A percentile compares a stretch with the other conserved stretches of the same genome.
These are phyloP conservation scores for Philotrypesis tridentata DNA, from an alignment of 1,140 invertebrate genomes.

Conservation along the genomic window DNA sequence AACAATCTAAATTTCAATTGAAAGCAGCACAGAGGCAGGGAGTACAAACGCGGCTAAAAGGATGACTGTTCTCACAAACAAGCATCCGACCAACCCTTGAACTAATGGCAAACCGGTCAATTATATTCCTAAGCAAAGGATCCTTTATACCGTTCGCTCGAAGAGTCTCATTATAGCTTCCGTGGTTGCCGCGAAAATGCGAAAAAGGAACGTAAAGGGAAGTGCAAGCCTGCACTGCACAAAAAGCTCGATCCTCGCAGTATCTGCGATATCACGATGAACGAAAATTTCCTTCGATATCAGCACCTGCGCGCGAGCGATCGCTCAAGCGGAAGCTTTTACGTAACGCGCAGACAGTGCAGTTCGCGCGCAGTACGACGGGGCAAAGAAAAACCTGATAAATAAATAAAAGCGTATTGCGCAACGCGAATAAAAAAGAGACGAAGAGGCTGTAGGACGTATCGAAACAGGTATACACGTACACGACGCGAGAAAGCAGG, in stretches of 20 bases:
- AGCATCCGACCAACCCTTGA: neutral
- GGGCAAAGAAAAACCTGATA: neutral
- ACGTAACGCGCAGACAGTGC: neutral
- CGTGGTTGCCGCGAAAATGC: neutral
- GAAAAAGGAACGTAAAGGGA: neutral
- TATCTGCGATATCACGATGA: neutral
- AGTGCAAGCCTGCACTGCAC: neutral
- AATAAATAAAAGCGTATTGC: neutral
- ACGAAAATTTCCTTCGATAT: neutral
- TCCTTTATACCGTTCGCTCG: neutral
- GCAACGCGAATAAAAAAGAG: neutral
- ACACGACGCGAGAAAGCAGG: neutral
- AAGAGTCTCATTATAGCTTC: neutral
- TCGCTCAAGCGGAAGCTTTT: constrained; percentile 4
- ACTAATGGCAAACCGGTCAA: neutral
- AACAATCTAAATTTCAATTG: neutral
- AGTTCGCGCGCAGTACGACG: neutral
- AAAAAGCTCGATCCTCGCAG: neutral
- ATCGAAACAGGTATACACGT: neutral
- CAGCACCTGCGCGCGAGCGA: constrained; percentile 4
- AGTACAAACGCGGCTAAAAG: neutral
- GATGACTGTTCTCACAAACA: neutral
- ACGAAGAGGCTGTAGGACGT: neutral
- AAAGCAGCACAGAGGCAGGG: neutral
- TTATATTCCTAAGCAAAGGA: constrained; percentile 8